These are phyloP conservation scores for Passer domesticus DNA, from an alignment of 2,113 vertebrate species.

Conservation along the genomic window DNA sequence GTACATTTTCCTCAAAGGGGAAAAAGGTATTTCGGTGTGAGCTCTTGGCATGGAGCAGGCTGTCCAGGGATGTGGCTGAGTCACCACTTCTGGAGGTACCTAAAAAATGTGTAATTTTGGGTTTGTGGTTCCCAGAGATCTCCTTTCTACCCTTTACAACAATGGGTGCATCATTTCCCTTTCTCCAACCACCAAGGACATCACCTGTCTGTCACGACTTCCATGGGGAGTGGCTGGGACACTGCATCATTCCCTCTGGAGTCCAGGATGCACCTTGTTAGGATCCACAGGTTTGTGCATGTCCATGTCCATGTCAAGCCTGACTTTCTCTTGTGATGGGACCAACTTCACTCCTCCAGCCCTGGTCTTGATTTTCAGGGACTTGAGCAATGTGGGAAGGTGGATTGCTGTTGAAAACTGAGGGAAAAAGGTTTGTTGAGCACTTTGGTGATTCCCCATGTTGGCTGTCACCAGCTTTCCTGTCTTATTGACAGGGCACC, in stretches of 20 bases:
- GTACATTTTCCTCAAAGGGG: too few relatives aligned
- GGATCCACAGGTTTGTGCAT: neutral
- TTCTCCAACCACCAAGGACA: neutral
- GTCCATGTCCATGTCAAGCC: neutral
- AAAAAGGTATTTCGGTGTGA: neutral
- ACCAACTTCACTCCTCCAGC: neutral
- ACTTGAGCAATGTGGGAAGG: neutral
- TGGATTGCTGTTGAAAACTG: neutral
- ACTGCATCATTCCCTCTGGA: neutral
- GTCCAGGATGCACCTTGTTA: fast-evolving
- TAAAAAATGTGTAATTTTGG: neutral
- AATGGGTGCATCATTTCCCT: neutral
- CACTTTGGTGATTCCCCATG: fast-evolving
- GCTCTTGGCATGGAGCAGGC: neutral
- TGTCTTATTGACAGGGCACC: neutral
- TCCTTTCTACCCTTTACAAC: neutral
- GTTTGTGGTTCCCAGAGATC: neutral
- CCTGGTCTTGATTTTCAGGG: neutral
- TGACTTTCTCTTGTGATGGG: neutral
- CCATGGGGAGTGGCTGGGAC: neutral
- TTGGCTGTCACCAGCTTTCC: neutral
- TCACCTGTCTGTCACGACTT: neutral
- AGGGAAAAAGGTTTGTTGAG: fast-evolving
- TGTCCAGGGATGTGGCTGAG: neutral
- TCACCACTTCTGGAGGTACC: neutral